Base-by-base conservation (phyloP, 2,113 vertebrate genomes). In the Orientallactaga bullata region DNA sequence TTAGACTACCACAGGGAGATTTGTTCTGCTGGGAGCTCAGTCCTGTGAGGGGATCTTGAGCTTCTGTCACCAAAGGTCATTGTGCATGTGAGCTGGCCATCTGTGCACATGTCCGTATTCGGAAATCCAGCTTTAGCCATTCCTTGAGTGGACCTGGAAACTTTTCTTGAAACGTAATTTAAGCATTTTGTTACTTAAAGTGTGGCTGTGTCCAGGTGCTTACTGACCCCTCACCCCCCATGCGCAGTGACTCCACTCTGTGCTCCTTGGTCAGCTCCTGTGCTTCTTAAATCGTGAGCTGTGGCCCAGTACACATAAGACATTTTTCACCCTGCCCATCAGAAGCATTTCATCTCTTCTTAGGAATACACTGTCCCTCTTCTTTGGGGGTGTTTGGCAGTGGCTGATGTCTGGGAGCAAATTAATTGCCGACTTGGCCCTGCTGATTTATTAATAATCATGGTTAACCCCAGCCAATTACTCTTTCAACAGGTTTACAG, bases 381-480 rank as follows among this genome's bases (percentile, higher is more conserved):
- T 86, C 21, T 37, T 61, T 73, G 66, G 11, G 61, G 39, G 5
- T 12, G 2, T 73, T 79, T 51, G 4, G 5, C 7, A 35, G 6
- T 74, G 18, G 63, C 74, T 66, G 0, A 32, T 37, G 28, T 93
- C 58, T 30, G 32, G 32, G 35, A 94, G n/a, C 37, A 83, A 60
- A 12, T 86, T 47, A 76, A 79, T 76, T 39, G 55, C 66, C 89
- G 71, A 37, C 55, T 32, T 61, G 66, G 47, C 74, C 74, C n/a
- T 89, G 68, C 72, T 85, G 7, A n/a, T 42, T 92, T 92, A 82
- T 85, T 93, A 81, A 91, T 88, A 85, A 58, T 61, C 85, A 78
- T 85, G 58, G 81, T 81, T 90, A 82, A 74, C 85, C 65, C 81
- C 69, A 88, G 42, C 76, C 88, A 78, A 13, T 88, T 85, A 15